Evolutionary conservation across 2,797 vertebrate species (phyloP).

Genomic region (Menidia menidia): DNA sequence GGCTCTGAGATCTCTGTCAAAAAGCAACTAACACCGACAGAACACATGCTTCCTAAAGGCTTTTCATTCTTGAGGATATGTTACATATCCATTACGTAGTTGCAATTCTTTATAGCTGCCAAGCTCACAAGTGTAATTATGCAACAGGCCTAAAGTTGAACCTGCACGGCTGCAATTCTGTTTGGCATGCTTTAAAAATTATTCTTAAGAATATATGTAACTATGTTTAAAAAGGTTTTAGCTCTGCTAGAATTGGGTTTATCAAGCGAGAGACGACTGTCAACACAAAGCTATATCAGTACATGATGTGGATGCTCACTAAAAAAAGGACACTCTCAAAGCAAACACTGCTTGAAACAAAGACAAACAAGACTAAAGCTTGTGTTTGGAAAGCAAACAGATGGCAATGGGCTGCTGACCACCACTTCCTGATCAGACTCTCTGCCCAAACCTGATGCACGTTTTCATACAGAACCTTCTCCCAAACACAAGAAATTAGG

Average conservation of each 20-base stretch:
- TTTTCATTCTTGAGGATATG: constrained; percentile 20
- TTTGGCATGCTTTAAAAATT: background rate
- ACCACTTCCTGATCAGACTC: constrained; percentile 1
- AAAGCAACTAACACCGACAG: background rate
- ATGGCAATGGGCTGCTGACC: constrained; percentile 19
- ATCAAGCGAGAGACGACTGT: constrained; percentile 16
- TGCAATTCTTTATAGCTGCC: constrained; percentile 27
- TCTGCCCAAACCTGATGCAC: background rate
- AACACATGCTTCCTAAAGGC: background rate
- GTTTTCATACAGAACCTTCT: background rate
- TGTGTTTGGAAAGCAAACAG: constrained; percentile 48
- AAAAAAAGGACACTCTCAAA: constrained; percentile 24
- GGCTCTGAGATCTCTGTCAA: constrained; percentile 13
- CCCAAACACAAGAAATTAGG: no score
- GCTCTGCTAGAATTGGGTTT: background rate
- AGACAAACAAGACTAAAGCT: constrained; percentile 37
- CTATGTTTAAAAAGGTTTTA: background rate
- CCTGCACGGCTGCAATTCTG: constrained; percentile 48
- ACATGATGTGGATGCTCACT: constrained; percentile 15
- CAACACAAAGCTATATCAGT: constrained; percentile 17
- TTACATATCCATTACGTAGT: constrained; percentile 20
- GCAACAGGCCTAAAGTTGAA: constrained; percentile 42
- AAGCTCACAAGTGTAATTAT: constrained; percentile 55
- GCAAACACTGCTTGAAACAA: constrained; percentile 34
- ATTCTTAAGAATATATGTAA: background rate